These are phyloP conservation scores for Tapirus indicus DNA, from an alignment of 2,797 vertebrate genomes.

Conservation along the genomic window DNA sequence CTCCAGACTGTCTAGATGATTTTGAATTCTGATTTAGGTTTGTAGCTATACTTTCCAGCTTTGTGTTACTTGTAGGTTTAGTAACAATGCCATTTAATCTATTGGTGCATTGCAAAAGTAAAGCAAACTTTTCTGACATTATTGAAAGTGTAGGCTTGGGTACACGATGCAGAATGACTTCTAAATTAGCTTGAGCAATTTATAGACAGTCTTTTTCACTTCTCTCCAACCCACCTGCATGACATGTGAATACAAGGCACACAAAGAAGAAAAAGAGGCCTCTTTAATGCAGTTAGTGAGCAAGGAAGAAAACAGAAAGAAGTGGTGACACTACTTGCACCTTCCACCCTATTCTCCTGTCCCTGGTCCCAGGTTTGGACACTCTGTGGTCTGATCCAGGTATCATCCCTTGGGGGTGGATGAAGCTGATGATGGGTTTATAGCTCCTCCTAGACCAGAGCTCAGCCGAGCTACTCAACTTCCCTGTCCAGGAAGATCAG, in stretches of 20 bases:
- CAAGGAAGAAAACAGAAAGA: not conserved
- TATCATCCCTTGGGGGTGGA: not conserved
- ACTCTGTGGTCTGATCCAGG: not conserved
- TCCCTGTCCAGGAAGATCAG: not conserved
- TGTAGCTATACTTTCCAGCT: slow-evolving; percentile 59
- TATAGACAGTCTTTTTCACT: slow-evolving; percentile 66
- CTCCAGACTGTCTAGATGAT: slow-evolving; percentile 68
- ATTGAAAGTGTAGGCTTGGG: slow-evolving; percentile 63
- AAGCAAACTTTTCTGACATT: slow-evolving; percentile 72
- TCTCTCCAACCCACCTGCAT: slow-evolving; percentile 62
- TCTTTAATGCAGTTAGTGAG: not conserved
- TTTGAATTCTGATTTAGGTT: slow-evolving; percentile 72
- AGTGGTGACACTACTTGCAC: not conserved
- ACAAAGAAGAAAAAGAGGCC: slow-evolving; percentile 35
- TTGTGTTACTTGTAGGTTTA: slow-evolving; percentile 57
- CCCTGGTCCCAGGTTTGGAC: not conserved
- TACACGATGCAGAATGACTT: slow-evolving; percentile 65
- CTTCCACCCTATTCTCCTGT: not conserved
- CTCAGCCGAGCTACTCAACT: not conserved
- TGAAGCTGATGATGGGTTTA: not conserved
- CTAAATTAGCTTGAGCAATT: slow-evolving; percentile 76
- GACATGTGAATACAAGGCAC: slow-evolving; percentile 34
- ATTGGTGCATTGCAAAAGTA: slow-evolving; percentile 45
- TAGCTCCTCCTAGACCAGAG: not conserved
- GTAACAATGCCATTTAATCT: slow-evolving; percentile 41